These are phyloP conservation scores for Melanostoma scalare DNA, from an alignment of 2,888 invertebrate species.

Conservation along the genomic window DNA sequence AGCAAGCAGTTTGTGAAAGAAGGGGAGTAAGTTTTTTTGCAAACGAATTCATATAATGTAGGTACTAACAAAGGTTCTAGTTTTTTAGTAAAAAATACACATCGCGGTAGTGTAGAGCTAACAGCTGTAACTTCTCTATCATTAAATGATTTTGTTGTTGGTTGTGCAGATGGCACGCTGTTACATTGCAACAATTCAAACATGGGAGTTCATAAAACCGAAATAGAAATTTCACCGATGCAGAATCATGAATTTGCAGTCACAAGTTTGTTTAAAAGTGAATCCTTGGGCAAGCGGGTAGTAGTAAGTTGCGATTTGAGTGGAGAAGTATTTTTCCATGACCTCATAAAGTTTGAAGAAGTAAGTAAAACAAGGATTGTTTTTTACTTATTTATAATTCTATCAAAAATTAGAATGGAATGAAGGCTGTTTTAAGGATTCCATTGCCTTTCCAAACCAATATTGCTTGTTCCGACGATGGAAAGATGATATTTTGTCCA, in stretches of 20 bases:
- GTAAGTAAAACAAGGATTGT: slow-evolving; percentile 64
- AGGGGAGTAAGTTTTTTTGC: slow-evolving; percentile 75
- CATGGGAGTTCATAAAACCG: slow-evolving; percentile 69
- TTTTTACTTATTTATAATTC: not conserved
- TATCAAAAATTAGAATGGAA: slow-evolving; percentile 75
- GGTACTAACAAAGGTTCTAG: slow-evolving; percentile 20
- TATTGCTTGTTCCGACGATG: slow-evolving; percentile 78
- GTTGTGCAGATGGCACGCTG: slow-evolving; percentile 79
- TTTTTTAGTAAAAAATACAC: slow-evolving; percentile 30
- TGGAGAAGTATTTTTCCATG: slow-evolving; percentile 80
- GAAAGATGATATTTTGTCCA: slow-evolving; percentile 79
- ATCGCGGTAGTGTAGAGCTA: slow-evolving; percentile 71
- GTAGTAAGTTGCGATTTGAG: slow-evolving; percentile 81
- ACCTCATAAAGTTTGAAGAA: slow-evolving; percentile 77
- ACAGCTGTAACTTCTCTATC: slow-evolving; percentile 77
- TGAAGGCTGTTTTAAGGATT: slow-evolving; percentile 78
- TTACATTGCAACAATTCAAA: slow-evolving; percentile 77
- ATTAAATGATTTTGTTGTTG: slow-evolving; percentile 78
- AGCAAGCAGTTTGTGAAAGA: slow-evolving; percentile 76
- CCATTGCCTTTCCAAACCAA: slow-evolving; percentile 80
- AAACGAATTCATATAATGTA: not conserved
- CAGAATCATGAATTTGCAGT: slow-evolving; percentile 79
- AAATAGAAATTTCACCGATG: slow-evolving; percentile 76
- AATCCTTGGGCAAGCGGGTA: slow-evolving; percentile 75
- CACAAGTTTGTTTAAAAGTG: slow-evolving; percentile 76